Base-by-base conservation (phyloP, 2,113 vertebrate species). In the Xiphorhynchus elegans region DNA sequence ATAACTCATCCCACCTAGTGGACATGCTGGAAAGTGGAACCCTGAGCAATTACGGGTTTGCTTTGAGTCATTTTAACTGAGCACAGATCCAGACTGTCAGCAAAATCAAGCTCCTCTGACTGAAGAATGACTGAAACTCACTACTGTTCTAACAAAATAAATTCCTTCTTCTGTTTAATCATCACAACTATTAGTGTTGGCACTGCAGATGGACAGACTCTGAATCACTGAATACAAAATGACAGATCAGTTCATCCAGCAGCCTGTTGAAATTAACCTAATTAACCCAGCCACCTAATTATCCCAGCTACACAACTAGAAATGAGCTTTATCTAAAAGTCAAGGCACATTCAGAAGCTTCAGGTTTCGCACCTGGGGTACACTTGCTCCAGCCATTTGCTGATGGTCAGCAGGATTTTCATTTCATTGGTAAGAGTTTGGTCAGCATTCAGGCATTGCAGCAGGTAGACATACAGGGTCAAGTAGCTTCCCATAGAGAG, bases 391-490 rank as follows among this genome's bases (percentile, higher is more conserved):
- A 99, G 96, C 99, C 99, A 99, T 46, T 98, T 98, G 97, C 97
- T 98, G 40, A 99, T 97, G n/a, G 97, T 97, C 33, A 98, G 96
- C 84, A 99, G 97, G 53, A 98, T 98, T 89, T 98, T 98, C 98
- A 98, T 98, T 92, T 99, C 99, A 58, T 99, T 99, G 91, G 94
- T 88, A 78, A 98, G 96, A 17, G 99, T 99, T 94, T 98, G 98
- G 72, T 99, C 98, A 21, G 97, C 87, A 66, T 99, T 99, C 31
- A 99, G 97, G 91, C 98, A 98, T 44, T 99, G 99, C 83, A 99
- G 98, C 82, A 99, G 97, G 94, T 99, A 99, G 82, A 99, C 98
- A 7, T 99, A 99, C 0, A 99, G 98, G 2, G 99, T 99, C 85
- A 99, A 95, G 97, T 99, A 99, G 96, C 99, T 99, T 84, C 99